Conservation (phyloP, 2,113 vertebrate genomes). For the Siniperca chuatsi region DNA sequence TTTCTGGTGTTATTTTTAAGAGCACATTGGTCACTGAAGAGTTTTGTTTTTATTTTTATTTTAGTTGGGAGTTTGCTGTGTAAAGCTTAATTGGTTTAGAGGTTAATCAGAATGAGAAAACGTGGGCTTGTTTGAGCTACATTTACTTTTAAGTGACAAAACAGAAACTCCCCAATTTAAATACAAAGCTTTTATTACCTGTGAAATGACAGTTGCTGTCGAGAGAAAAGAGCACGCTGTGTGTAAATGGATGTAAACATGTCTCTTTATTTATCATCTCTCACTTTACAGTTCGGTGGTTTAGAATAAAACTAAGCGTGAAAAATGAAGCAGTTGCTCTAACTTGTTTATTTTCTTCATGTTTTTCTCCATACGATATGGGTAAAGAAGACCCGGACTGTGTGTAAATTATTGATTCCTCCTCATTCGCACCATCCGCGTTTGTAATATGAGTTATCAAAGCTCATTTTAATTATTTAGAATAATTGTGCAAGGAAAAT, state of each 20-base stretch:
- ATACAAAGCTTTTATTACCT: slow-evolving; percentile 78
- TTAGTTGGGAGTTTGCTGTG: not conserved
- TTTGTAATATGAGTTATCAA: slow-evolving; percentile 99
- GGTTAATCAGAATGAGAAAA: not conserved
- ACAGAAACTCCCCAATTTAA: slow-evolving; percentile 61
- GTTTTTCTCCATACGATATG: slow-evolving; percentile 71
- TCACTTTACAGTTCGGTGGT: not conserved
- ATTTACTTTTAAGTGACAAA: slow-evolving; percentile 19
- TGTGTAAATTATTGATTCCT: slow-evolving; percentile 95
- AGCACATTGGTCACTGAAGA: slow-evolving; percentile 5
- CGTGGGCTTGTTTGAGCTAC: not conserved
- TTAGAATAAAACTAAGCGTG: slow-evolving; percentile 3
- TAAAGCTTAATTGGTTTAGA: slow-evolving; percentile 4
- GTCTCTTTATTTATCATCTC: slow-evolving; percentile 20
- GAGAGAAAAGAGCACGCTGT: slow-evolving; percentile 49
- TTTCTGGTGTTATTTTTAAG: not conserved
- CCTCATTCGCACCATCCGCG: slow-evolving; percentile 90
- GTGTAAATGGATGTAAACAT: slow-evolving; percentile 70
- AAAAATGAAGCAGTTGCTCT: not conserved
- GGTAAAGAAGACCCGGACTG: slow-evolving; percentile 70
- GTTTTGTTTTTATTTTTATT: slow-evolving; percentile 1
- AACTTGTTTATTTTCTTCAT: slow-evolving; percentile 27
- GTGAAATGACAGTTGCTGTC: slow-evolving; percentile 40
- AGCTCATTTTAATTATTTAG: slow-evolving; percentile 97
- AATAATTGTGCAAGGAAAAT: slow-evolving; percentile 91